Conservation (phyloP, 2,113 vertebrate genomes). For the Nipponia nippon region DNA sequence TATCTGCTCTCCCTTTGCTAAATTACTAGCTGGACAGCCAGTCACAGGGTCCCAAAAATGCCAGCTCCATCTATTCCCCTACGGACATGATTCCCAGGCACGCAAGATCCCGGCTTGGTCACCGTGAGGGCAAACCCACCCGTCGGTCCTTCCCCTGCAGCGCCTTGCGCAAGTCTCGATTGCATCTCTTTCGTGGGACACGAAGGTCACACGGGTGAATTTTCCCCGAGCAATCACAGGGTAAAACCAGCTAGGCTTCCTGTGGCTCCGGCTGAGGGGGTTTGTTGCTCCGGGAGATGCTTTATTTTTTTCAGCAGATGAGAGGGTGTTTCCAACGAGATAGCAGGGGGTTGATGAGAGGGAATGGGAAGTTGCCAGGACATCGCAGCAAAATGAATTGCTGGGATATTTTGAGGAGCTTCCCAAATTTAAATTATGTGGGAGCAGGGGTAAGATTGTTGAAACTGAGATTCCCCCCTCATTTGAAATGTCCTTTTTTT, state of each 20-base stretch:
- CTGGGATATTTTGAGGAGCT: neutral
- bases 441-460: neutral
- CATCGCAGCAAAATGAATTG: neutral
- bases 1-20: constrained; percentile 42
- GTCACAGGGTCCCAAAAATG: constrained; percentile 38
- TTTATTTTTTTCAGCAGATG: neutral
- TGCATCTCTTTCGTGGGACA: neutral
- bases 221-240: neutral
- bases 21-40: constrained; percentile 34
- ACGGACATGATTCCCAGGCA: constrained; percentile 48
- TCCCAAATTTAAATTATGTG: neutral
- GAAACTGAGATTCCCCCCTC: neutral
- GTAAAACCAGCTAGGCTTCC: neutral
- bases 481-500: neutral
- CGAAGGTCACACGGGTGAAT: neutral
- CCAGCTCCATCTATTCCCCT: constrained; percentile 28
- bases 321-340: neutral
- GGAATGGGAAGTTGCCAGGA: neutral
- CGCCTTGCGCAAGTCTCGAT: neutral
- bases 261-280: neutral
- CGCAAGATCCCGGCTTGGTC: neutral
- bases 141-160: neutral
- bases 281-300: neutral
- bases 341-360: neutral
- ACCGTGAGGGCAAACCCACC: neutral